These are phyloP conservation scores for Spongilla lacustris DNA, from an alignment of 37 sponge, comb jelly and placozoan genomes.

Conservation along the genomic window DNA sequence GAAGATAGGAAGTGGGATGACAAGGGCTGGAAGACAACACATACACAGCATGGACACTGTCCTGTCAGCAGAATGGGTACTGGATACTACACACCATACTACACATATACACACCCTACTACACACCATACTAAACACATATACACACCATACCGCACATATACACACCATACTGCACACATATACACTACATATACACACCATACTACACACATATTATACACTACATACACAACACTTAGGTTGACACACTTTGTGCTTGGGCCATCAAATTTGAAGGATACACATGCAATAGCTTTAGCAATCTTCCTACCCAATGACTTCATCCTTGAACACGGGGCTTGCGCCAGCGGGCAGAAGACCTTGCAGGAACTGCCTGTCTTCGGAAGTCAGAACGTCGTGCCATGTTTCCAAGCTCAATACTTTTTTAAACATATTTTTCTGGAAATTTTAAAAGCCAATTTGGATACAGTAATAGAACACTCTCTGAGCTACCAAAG, in stretches of 20 bases:
- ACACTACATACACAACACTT: too few species aligned
- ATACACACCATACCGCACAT: too few species aligned
- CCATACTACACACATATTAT: too few species aligned
- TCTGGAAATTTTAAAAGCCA: conserved; percentile 5
- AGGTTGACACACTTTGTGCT: too few species aligned
- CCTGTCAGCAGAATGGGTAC: too few species aligned
- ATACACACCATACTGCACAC: background rate
- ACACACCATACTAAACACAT: too few species aligned
- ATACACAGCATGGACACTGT: too few species aligned
- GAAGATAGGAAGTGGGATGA: background rate
- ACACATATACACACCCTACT: too few species aligned
- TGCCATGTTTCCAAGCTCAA: conserved; percentile 64
- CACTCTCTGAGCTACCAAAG: background rate
- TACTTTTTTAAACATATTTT: conserved; percentile 64
- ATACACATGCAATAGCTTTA: background rate
- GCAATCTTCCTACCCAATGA: conserved; percentile 2
- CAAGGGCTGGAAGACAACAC: too few species aligned
- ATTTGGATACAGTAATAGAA: background rate
- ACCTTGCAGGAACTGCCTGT: conserved; percentile 47
- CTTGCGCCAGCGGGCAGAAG: conserved; percentile 26
- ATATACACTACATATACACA: background rate
- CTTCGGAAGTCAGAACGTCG: conserved; percentile 63
- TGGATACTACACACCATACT: too few species aligned
- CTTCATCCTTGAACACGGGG: conserved; percentile 36
- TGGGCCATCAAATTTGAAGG: too few species aligned